phyloP scores from a whole-genome alignment of 2,113 vertebrate genomes.

The Butorides virescens region DNA sequence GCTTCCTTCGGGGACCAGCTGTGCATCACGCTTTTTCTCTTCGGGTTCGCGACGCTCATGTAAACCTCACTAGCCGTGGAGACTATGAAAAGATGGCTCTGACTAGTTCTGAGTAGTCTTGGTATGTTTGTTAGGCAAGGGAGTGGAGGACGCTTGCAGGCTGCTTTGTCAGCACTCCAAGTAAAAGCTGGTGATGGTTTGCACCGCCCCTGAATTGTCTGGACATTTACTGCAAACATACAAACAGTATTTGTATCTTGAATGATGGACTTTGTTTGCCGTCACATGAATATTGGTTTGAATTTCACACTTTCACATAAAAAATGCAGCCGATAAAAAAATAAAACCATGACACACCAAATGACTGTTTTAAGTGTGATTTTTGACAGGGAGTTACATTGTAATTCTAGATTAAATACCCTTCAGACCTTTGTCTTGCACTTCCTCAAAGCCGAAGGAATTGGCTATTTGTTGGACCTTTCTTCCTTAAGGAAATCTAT shows the following conservation, averaged over 20 bases:
- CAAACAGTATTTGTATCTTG: neutral
- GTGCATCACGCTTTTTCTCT: neutral
- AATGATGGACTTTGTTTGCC: neutral
- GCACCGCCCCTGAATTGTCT: neutral
- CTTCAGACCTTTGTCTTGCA: accelerated
- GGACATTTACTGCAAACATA: neutral
- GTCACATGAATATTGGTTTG: neutral
- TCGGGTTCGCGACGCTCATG: neutral
- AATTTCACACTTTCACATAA: neutral
- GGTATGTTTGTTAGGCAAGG: neutral
- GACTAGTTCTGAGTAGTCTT: neutral
- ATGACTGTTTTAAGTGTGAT: neutral
- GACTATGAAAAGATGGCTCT: neutral
- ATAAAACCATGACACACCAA: neutral
- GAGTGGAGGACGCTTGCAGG: neutral
- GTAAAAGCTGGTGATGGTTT: neutral
- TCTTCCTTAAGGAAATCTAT: neutral
- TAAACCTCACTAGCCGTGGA: neutral
- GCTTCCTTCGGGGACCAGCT: neutral
- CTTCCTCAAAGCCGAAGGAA: neutral
- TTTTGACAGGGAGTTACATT: neutral
- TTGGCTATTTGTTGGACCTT: neutral
- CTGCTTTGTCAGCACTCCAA: neutral
- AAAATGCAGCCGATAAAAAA: neutral
- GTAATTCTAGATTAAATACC: accelerated